Conservation (phyloP, 2,797 vertebrate genomes). For the Falco peregrinus region DNA sequence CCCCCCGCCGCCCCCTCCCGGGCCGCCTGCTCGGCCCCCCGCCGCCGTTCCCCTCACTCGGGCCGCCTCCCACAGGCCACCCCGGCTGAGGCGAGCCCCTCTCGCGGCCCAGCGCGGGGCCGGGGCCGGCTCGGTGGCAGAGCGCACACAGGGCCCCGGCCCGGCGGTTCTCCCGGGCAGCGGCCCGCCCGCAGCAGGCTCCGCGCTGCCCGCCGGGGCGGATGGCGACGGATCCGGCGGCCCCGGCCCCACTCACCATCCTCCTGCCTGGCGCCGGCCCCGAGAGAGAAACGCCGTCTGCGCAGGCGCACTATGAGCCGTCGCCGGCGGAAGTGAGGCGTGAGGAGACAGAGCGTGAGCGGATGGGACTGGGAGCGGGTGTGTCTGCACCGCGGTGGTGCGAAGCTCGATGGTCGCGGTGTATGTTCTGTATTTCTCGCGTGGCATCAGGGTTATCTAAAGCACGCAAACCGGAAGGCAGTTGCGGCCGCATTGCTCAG, state of each 20-base stretch:
- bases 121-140: not conserved
- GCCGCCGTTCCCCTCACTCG: not conserved
- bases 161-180: too few species aligned
- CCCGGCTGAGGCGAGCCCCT: not conserved
- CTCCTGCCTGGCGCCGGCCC: not conserved
- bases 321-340: not conserved
- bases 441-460: accelerated
- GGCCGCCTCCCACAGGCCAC: not conserved
- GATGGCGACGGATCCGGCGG: not conserved
- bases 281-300: accelerated
- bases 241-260: not conserved
- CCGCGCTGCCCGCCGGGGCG: not conserved
- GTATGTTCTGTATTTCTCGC: accelerated
- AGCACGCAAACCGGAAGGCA: not conserved
- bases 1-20: too few species aligned
- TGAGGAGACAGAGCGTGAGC: accelerated
- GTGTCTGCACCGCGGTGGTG: accelerated
- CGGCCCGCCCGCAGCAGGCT: too few species aligned
- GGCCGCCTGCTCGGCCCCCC: too few species aligned
- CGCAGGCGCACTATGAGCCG: not conserved
- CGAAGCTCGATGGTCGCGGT: not conserved
- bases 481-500: not conserved
- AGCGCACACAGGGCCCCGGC: too few species aligned
- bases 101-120: not conserved
- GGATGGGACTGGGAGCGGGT: accelerated